Conservation (phyloP, 2,113 vertebrate genomes). For the Lasiurus borealis region DNA sequence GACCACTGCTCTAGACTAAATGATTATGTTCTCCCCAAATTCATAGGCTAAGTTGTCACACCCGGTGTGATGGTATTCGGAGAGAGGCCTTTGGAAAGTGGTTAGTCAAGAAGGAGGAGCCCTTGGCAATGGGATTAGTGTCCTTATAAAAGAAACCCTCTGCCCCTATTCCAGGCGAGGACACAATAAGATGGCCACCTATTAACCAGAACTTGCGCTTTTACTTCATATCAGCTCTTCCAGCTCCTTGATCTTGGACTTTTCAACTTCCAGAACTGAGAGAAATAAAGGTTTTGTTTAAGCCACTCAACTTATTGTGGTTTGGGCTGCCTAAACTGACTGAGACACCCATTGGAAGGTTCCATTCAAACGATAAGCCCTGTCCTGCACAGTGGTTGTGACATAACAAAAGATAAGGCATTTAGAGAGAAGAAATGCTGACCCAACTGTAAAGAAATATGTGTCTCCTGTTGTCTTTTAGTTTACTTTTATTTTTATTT, state of each 20-base stretch:
- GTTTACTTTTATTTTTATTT: neutral
- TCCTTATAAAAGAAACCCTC: neutral
- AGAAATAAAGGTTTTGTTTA: neutral
- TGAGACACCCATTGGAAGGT: neutral
- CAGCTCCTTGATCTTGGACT: neutral
- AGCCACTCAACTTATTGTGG: neutral
- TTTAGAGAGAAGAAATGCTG: neutral
- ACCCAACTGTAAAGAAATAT: neutral
- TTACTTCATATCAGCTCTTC: neutral
- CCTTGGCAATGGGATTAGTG: neutral
- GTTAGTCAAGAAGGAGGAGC: neutral
- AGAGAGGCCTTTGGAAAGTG: neutral
- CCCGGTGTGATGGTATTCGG: neutral
- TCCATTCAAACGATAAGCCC: neutral
- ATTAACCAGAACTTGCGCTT: neutral
- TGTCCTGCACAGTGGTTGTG: neutral
- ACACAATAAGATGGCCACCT: neutral
- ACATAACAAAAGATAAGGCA: neutral
- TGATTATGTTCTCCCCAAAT: neutral
- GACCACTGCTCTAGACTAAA: neutral
- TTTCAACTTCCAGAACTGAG: neutral
- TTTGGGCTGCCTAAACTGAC: neutral
- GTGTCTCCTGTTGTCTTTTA: rapidly evolving
- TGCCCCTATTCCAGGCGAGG: neutral
- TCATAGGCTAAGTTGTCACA: neutral